Percentiles rank a stretch among this genome's conserved stretches.
Evolutionary conservation across 30 jellyfish, hydroid and myxozoan species (phyloP).

Genomic region (Aurelia sp.): DNA sequence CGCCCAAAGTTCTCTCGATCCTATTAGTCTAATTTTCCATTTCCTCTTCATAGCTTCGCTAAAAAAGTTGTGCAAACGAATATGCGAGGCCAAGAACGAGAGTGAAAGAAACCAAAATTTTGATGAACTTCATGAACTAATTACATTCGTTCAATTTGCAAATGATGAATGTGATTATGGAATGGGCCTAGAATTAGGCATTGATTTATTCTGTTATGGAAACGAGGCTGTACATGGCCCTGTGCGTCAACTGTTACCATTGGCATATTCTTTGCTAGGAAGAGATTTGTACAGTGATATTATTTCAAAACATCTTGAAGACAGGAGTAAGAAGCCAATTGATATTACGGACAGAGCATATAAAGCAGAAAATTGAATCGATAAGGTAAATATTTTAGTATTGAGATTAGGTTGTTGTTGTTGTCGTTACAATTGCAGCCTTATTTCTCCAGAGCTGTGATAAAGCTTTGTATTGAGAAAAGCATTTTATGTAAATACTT

Average conservation of each 20-base stretch:
- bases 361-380: too few relatives aligned
- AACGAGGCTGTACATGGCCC: slow-evolving; percentile 52
- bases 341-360: background rate
- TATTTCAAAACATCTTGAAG: slow-evolving; percentile 59
- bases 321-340: slow-evolving; percentile 14
- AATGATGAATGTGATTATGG: slow-evolving; percentile 98
- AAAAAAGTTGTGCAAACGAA: slow-evolving; percentile 59
- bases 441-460: too few relatives aligned
- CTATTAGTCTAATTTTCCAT: background rate
- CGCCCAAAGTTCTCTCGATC: background rate
- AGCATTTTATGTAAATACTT: too few relatives aligned
- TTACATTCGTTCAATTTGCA: slow-evolving; percentile 88
- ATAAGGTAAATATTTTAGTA: too few relatives aligned
- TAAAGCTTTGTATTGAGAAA: too few relatives aligned
- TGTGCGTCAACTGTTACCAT: slow-evolving; percentile 60
- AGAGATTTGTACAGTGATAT: slow-evolving; percentile 66
- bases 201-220: slow-evolving; percentile 77
- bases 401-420: too few relatives aligned
- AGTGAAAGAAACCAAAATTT: slow-evolving; percentile 33
- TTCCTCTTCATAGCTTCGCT: slow-evolving; percentile 58
- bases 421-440: too few relatives aligned
- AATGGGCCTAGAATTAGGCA: slow-evolving; percentile 94
- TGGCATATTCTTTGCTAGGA: slow-evolving; percentile 82
- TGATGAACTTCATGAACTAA: slow-evolving; percentile 84
- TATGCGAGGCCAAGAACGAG: slow-evolving; percentile 61